Conservation (phyloP, 2,797 vertebrate genomes). For the Momotus momota region DNA sequence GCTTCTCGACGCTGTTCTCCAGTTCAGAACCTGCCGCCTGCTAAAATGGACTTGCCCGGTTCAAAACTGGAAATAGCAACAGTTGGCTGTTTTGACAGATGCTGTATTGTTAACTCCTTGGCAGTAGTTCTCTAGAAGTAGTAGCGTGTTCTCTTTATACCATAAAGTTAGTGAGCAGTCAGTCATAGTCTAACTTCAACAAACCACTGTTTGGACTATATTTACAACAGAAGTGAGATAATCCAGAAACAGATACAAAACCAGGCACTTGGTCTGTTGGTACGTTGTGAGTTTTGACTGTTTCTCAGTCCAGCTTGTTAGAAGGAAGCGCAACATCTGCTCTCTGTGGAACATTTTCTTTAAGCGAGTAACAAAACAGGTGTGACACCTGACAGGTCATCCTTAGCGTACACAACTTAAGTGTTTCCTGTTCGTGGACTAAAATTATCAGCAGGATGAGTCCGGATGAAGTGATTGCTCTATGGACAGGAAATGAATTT, state of each 20-base stretch:
- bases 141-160: accelerated
- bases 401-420: neutral
- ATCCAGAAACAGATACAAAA: neutral
- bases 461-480: neutral
- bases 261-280: accelerated
- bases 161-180: neutral
- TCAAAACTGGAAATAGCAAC: neutral
- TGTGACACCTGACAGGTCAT: neutral
- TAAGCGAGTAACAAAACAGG: neutral
- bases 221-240: neutral
- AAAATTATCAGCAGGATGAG: neutral
- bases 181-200: neutral
- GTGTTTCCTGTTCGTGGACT: neutral
- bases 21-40: accelerated
- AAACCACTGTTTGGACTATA: accelerated
- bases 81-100: neutral
- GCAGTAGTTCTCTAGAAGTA: neutral
- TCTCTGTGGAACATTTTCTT: neutral
- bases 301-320: neutral
- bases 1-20: accelerated
- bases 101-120: neutral
- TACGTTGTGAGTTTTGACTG: accelerated
- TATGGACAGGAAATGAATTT: constrained; percentile 3
- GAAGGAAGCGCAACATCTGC: neutral
- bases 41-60: neutral